A percentile compares a stretch with the other conserved stretches of the same genome.
phyloP scores from a whole-genome alignment of 1,140 invertebrate species.

The Drosophila triauraria region DNA sequence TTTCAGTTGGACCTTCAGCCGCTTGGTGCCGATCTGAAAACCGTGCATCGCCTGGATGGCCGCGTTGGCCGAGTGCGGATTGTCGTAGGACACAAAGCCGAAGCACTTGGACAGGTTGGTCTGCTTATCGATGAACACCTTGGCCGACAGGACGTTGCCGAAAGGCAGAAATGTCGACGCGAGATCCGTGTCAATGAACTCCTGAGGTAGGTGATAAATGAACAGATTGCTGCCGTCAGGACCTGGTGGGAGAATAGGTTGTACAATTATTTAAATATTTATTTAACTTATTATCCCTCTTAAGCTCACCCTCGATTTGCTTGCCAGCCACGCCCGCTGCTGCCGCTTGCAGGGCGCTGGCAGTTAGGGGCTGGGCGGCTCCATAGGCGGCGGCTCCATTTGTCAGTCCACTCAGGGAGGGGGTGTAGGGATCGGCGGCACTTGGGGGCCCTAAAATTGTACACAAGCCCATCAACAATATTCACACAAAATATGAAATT shows the following conservation, averaged over 20 bases:
- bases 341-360: slow-evolving; percentile 72
- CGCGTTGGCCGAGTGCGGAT: slow-evolving; percentile 95
- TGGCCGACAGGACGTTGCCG: slow-evolving; percentile 98
- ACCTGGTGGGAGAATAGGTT: slow-evolving; percentile 85
- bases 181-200: slow-evolving; percentile 98
- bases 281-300: not conserved
- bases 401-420: slow-evolving; percentile 69
- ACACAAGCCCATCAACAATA: not conserved
- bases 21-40: slow-evolving; percentile 98
- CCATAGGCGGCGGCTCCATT: slow-evolving; percentile 71
- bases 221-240: slow-evolving; percentile 99
- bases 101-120: slow-evolving; percentile 99
- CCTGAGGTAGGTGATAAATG: slow-evolving; percentile 99
- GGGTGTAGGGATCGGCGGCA: slow-evolving; percentile 71
- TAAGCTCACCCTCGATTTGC: slow-evolving; percentile 80
- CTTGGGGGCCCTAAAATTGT: slow-evolving; percentile 66
- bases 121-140: slow-evolving; percentile 99
- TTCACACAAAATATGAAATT: not conserved
- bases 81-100: slow-evolving; percentile 99
- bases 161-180: slow-evolving; percentile 98
- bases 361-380: slow-evolving; percentile 60
- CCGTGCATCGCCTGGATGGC: slow-evolving; percentile 99
- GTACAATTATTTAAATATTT: not conserved
- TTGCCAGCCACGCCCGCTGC: slow-evolving; percentile 82
- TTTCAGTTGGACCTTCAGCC: slow-evolving; percentile 99